Evolutionary conservation across 1,140 invertebrate genomes (phyloP).

Genomic region (Pogonomyrmex barbatus): DNA sequence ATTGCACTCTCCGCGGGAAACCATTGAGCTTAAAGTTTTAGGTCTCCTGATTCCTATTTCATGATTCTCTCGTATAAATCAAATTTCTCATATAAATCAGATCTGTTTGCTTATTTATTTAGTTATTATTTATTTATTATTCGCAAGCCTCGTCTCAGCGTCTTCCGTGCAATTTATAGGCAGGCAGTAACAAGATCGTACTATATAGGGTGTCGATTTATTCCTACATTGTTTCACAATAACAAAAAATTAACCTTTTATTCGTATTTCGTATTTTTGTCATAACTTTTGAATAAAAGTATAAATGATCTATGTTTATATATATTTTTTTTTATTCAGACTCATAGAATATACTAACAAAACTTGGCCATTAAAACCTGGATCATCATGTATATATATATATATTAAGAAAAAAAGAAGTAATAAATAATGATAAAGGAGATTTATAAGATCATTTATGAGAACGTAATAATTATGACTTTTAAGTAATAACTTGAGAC

Average conservation of each 20-base stretch:
- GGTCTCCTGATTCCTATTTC: not conserved
- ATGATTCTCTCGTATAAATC: not conserved
- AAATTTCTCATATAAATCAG: slow-evolving; percentile 19
- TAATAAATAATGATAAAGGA: not conserved
- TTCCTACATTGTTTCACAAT: too few species aligned
- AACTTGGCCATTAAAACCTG: too few species aligned
- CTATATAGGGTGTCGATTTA: not conserved
- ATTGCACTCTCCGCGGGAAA: slow-evolving; percentile 8
- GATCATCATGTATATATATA: too few species aligned
- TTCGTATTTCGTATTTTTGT: too few species aligned
- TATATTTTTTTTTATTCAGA: too few species aligned
- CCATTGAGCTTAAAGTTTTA: not conserved
- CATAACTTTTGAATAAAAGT: too few species aligned
- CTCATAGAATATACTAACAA: too few species aligned
- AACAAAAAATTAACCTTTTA: too few species aligned
- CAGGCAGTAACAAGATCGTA: not conserved
- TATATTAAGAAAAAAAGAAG: not conserved
- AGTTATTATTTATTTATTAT: slow-evolving; percentile 31
- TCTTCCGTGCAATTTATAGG: not conserved
- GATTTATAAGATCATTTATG: too few species aligned
- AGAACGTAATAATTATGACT: not conserved
- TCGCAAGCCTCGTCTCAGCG: not conserved
- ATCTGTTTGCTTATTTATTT: slow-evolving; percentile 14
- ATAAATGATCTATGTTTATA: too few species aligned
- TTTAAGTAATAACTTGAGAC: not conserved